Conservation (phyloP, 2,797 vertebrate species). For the Miichthys miiuy region DNA sequence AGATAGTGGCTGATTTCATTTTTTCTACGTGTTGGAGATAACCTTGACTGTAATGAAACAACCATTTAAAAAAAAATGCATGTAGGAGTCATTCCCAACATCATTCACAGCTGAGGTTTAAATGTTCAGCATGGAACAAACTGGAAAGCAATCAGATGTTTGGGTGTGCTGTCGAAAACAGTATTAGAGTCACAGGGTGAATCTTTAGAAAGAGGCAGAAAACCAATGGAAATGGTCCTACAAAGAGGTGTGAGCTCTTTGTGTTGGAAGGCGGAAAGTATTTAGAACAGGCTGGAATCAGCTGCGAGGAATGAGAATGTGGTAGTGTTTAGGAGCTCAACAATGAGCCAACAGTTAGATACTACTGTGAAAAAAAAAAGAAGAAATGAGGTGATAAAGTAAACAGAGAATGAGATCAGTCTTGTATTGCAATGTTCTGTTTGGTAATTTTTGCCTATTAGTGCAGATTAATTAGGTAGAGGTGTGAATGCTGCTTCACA, state of each 20-base stretch:
- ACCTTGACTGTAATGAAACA: neutral
- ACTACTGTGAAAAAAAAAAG: neutral
- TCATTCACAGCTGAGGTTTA: neutral
- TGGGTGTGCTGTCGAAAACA: neutral
- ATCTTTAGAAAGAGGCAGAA: neutral
- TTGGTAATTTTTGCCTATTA: neutral
- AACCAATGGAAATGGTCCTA: neutral
- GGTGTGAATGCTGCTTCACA: conserved; percentile 9
- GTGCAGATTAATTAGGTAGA: conserved; percentile 15
- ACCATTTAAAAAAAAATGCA: neutral
- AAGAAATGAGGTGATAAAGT: neutral
- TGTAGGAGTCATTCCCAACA: neutral
- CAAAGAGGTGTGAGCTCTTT: conserved; percentile 2
- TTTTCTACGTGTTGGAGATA: neutral
- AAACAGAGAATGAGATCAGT: neutral
- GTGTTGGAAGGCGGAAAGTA: conserved; percentile 1
- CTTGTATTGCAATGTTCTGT: neutral
- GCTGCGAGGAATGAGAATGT: neutral
- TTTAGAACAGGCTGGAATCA: neutral
- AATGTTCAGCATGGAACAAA: neutral
- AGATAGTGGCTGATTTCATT: neutral
- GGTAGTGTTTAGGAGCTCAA: neutral
- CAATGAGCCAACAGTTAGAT: neutral
- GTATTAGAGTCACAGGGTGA: neutral
- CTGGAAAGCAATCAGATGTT: neutral